A percentile compares a stretch with the other conserved stretches of the same genome.
These are phyloP conservation scores for Tipula helvola DNA, from an alignment of 2,888 invertebrate genomes.

Conservation along the genomic window DNA sequence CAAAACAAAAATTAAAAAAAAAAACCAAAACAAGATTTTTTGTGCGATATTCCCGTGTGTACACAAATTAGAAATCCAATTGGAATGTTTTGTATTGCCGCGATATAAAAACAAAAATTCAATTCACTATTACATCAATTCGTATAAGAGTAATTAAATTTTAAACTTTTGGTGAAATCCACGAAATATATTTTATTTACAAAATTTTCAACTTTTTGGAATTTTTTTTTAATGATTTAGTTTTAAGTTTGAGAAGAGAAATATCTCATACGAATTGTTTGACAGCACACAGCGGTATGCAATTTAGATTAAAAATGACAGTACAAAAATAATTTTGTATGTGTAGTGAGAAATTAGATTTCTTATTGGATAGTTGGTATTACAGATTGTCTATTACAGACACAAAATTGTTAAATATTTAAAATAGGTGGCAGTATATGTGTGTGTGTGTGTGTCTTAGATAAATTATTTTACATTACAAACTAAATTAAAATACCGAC, in stretches of 20 bases:
- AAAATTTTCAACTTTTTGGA: not conserved
- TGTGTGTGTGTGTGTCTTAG: not conserved
- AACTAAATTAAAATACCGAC: not conserved
- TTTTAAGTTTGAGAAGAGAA: constrained; percentile 5
- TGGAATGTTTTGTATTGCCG: not conserved
- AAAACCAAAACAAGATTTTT: not conserved
- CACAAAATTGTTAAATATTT: not conserved
- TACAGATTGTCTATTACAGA: not conserved
- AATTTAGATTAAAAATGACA: constrained; percentile 9
- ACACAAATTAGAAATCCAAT: not conserved
- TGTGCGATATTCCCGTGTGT: not conserved
- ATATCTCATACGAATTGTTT: constrained; percentile 10
- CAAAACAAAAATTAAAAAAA: not conserved
- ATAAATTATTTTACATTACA: no score
- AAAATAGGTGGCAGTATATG: not conserved
- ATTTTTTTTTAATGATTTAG: not conserved
- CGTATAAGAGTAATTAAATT: not conserved
- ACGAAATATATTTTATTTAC: constrained; percentile 4
- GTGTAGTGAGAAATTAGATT: not conserved
- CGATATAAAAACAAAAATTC: not conserved
- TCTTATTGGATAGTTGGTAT: not conserved
- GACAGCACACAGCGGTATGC: constrained; percentile 11
- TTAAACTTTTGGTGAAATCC: not conserved
- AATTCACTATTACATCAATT: not conserved
- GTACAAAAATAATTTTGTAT: not conserved